phyloP scores from a whole-genome alignment of 2,797 vertebrate species.

The Hapalemur alaotrensis region DNA sequence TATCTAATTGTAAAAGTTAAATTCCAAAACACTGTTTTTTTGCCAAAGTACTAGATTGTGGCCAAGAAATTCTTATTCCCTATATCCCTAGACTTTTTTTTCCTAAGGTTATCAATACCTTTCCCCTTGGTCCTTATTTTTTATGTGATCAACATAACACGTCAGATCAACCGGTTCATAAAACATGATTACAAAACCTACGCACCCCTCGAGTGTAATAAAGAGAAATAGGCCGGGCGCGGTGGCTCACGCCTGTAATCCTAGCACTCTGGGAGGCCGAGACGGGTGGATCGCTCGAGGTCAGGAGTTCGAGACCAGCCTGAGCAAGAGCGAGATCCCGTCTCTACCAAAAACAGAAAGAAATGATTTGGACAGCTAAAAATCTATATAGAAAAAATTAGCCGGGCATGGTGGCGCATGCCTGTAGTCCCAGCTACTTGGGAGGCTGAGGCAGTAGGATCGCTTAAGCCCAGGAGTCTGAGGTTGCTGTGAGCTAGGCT shows the following conservation, averaged over 20 bases:
- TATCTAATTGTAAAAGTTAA: neutral
- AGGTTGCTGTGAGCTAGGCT: neutral
- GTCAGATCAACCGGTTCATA: too few species aligned
- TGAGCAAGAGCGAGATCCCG: neutral
- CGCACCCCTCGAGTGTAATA: neutral
- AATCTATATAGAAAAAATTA: neutral
- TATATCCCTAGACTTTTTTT: neutral
- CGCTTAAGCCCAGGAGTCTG: neutral
- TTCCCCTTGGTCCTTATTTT: neutral
- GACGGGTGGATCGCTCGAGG: neutral
- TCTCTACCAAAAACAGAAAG: neutral
- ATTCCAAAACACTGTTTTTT: neutral
- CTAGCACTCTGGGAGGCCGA: neutral
- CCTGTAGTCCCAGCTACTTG: neutral
- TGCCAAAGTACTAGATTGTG: neutral
- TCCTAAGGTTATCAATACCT: neutral
- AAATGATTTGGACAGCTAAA: too few species aligned
- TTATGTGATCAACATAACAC: neutral
- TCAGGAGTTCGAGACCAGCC: neutral
- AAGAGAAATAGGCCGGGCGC: neutral
- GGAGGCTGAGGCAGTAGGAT: neutral
- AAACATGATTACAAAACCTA: neutral
- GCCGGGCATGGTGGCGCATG: neutral
- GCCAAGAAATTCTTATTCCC: neutral
- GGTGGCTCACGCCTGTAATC: neutral